Percentiles rank a stretch among this genome's conserved stretches.
Conservation (phyloP, 2,888 invertebrate genomes). For the Coremacera marginata region DNA sequence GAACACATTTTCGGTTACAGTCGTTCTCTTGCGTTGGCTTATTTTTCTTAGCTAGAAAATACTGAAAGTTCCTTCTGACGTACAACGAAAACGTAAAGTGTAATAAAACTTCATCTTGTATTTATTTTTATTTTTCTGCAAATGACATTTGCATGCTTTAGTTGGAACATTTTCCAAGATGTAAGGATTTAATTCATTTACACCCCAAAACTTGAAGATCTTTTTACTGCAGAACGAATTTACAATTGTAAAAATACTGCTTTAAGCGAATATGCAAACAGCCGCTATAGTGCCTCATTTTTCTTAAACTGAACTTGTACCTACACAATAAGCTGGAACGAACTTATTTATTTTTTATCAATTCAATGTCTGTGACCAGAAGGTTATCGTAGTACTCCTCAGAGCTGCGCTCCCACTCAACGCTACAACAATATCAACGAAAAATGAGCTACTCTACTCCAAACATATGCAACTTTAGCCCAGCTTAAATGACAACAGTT, state of each 20-base stretch:
- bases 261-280: no score
- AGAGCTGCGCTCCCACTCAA: slow-evolving; percentile 15
- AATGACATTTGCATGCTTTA: no score
- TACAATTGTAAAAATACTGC: background rate
- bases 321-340: background rate
- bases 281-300: background rate
- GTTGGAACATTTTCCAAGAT: no score
- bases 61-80: no score
- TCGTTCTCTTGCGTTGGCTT: no score
- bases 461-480: background rate
- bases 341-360: slow-evolving; percentile 10
- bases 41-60: no score
- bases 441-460: background rate
- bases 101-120: no score
- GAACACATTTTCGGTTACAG: no score
- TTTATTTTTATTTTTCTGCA: no score
- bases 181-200: no score
- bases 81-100: no score
- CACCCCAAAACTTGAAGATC: background rate
- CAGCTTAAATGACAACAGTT: background rate
- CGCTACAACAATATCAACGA: slow-evolving; percentile 2
- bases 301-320: background rate
- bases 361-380: background rate
- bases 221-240: background rate
- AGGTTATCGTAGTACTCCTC: slow-evolving; percentile 10